Percentiles rank a stretch among this genome's conserved stretches.
These are phyloP conservation scores for Rousettus madagascariensis DNA, from an alignment of 2,797 vertebrate species.

Conservation along the genomic window DNA sequence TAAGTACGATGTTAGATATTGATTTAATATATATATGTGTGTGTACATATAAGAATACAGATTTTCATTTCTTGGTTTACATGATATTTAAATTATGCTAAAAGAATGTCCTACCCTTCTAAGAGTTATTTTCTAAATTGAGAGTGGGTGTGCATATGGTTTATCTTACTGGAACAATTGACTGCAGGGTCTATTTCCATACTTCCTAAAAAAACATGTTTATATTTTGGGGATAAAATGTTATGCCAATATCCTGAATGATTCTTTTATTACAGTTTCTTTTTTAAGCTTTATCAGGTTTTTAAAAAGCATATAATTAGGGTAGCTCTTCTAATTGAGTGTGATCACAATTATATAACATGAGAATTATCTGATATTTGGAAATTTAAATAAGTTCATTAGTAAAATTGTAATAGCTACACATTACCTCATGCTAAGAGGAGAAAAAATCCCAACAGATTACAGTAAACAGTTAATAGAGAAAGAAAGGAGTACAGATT, in stretches of 20 bases:
- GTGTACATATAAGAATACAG: not conserved
- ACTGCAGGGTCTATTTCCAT: not conserved
- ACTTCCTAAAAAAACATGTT: not conserved
- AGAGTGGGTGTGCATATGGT: not conserved
- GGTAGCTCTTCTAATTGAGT: not conserved
- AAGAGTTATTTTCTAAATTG: constrained; percentile 8
- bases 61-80: not conserved
- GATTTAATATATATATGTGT: not conserved
- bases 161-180: not conserved
- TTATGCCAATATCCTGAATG: not conserved
- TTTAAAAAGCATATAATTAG: not conserved
- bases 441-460: not conserved
- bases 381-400: not conserved
- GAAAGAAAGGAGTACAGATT: not conserved
- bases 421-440: not conserved
- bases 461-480: not conserved
- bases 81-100: not conserved
- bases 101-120: not conserved
- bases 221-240: not conserved
- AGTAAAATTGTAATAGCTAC: not conserved
- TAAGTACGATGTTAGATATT: not conserved
- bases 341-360: not conserved
- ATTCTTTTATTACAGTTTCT: not conserved
- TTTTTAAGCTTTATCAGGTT: not conserved
- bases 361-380: not conserved